Percentiles rank a stretch among this genome's conserved stretches.
Evolutionary conservation across 1,140 invertebrate species (phyloP).

Genomic region (Dreissena rostriformis): DNA sequence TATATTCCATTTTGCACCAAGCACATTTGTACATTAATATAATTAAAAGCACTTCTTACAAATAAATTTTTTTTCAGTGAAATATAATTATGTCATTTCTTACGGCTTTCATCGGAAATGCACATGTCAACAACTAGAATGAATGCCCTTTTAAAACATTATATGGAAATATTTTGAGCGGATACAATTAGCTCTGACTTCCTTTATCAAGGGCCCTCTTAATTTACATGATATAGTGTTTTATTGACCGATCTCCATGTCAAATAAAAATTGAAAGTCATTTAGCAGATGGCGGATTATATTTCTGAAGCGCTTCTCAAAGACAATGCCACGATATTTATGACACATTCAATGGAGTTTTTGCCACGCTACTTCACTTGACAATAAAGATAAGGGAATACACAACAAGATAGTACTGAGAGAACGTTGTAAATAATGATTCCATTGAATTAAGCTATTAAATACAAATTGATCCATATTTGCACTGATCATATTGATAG

Average conservation of each 20-base stretch:
- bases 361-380: slow-evolving; percentile 29
- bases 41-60: no score
- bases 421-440: no score
- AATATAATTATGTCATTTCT: no score
- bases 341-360: slow-evolving; percentile 7
- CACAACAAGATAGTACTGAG: no score
- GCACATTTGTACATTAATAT: no score
- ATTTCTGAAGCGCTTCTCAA: slow-evolving; percentile 21
- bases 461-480: background rate
- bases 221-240: slow-evolving; percentile 39
- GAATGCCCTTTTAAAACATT: no score
- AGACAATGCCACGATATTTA: slow-evolving; percentile 45
- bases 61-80: no score
- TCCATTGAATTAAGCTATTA: background rate
- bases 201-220: background rate
- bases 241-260: slow-evolving; percentile 17
- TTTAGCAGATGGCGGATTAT: slow-evolving; percentile 44
- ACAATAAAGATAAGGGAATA: slow-evolving; percentile 47
- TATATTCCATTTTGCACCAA: no score
- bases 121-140: no score
- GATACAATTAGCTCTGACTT: slow-evolving; percentile 43
- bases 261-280: slow-evolving; percentile 22
- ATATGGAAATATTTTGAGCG: no score
- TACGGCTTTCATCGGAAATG: no score
- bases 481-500: background rate